Percentiles rank a stretch among this genome's conserved stretches.
Evolutionary conservation across 2,113 vertebrate species (phyloP).

Genomic region (Agelaius tricolor): DNA sequence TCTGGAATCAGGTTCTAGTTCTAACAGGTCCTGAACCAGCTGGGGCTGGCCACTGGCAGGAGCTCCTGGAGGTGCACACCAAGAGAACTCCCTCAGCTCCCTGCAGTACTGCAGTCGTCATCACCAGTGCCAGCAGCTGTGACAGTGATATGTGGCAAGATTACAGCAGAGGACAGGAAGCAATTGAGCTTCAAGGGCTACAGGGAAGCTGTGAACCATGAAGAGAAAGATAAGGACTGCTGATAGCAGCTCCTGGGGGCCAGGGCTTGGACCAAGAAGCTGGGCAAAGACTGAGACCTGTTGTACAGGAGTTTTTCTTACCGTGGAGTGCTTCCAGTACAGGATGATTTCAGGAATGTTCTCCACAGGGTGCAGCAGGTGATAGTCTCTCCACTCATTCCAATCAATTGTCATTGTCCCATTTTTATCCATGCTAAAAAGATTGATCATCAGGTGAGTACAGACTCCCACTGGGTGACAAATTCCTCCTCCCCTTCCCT

Average conservation of each 20-base stretch:
- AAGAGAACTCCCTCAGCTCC: background rate
- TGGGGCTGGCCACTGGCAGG: background rate
- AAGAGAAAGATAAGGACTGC: background rate
- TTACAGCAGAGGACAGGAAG: slow-evolving; percentile 1
- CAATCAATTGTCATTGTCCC: slow-evolving; percentile 98
- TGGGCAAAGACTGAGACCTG: background rate
- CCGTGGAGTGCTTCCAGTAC: slow-evolving; percentile 98
- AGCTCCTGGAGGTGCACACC: background rate
- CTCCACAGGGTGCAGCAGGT: slow-evolving; percentile 90
- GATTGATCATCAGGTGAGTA: background rate
- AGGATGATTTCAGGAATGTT: slow-evolving; percentile 97
- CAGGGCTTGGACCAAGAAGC: background rate
- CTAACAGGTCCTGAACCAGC: background rate
- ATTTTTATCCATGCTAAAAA: slow-evolving; percentile 92
- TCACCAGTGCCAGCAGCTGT: background rate
- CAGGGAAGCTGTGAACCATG: background rate
- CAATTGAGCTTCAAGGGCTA: background rate
- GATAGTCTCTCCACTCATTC: slow-evolving; percentile 95
- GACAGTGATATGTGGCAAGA: background rate
- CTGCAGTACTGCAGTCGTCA: background rate
- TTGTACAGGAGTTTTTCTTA: slow-evolving; percentile 47
- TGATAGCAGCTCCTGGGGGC: background rate
- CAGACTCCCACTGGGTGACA: background rate
- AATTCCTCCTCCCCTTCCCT: background rate
- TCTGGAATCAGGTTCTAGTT: background rate